These are phyloP conservation scores for Ichneumoninae sp. DNA, from an alignment of 2,888 invertebrate genomes.

Conservation along the genomic window DNA sequence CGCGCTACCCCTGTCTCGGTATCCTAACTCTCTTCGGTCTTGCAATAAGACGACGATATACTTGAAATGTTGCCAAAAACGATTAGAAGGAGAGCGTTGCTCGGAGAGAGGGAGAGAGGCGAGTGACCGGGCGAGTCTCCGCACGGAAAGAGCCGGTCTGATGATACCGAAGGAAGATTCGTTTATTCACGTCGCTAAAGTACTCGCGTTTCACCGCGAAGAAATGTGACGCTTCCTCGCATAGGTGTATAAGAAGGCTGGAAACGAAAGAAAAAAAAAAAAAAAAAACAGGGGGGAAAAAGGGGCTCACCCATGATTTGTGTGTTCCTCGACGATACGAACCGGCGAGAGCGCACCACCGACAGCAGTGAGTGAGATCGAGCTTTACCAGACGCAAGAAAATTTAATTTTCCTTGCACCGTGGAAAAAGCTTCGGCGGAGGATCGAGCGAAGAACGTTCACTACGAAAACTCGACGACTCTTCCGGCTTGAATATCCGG, in stretches of 20 bases:
- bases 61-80: slow-evolving; percentile 72
- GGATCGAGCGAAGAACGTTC: not conserved
- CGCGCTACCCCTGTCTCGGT: slow-evolving; percentile 44
- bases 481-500: slow-evolving; percentile 67
- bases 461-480: slow-evolving; percentile 59
- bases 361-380: slow-evolving; percentile 31
- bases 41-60: slow-evolving; percentile 60
- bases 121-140: slow-evolving; percentile 27
- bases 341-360: not conserved
- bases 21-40: slow-evolving; percentile 15
- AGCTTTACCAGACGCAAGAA: slow-evolving; percentile 61
- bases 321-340: slow-evolving; percentile 46
- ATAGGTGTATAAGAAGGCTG: slow-evolving; percentile 6
- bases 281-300: slow-evolving; percentile 24
- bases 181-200: slow-evolving; percentile 11
- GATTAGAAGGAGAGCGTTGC: slow-evolving; percentile 63
- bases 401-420: slow-evolving; percentile 65
- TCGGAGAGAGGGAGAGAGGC: slow-evolving; percentile 13
- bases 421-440: slow-evolving; percentile 53
- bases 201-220: slow-evolving; percentile 28
- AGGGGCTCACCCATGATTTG: slow-evolving; percentile 66
- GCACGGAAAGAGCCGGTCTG: slow-evolving; percentile 23
- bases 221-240: slow-evolving; percentile 37
- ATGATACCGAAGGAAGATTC: slow-evolving; percentile 32
- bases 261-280: slow-evolving; percentile 29